Conservation (phyloP, 2,797 vertebrate genomes). For the Oreonectes daqikongensis region DNA sequence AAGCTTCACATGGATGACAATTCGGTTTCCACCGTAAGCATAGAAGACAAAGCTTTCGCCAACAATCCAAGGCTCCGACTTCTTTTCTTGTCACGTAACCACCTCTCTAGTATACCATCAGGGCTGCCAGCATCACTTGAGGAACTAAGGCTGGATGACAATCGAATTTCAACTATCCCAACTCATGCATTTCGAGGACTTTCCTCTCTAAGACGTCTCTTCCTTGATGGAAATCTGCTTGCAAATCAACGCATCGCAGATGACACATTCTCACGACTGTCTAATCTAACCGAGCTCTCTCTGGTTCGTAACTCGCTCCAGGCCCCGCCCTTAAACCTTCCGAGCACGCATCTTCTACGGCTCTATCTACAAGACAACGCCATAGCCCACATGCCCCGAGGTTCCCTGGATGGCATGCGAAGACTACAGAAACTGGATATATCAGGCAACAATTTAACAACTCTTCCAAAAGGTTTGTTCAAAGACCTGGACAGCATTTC, state of each 20-base stretch:
- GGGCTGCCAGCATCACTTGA: constrained; percentile 89
- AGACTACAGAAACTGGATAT: constrained; percentile 87
- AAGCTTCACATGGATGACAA: constrained; percentile 95
- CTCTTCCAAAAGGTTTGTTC: constrained; percentile 86
- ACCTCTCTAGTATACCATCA: constrained; percentile 91
- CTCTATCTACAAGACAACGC: constrained; percentile 93
- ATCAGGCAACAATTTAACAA: constrained; percentile 96
- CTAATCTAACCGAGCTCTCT: constrained; percentile 92
- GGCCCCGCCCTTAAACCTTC: constrained; percentile 88
- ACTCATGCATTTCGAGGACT: constrained; percentile 91
- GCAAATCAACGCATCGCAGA: constrained; percentile 95
- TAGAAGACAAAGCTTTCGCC: constrained; percentile 93
- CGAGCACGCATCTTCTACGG: constrained; percentile 82
- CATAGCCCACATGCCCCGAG: constrained; percentile 88
- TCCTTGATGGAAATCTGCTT: constrained; percentile 92
- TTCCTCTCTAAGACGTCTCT: constrained; percentile 84
- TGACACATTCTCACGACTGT: constrained; percentile 86
- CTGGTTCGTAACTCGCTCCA: constrained; percentile 88
- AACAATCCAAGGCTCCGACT: constrained; percentile 85
- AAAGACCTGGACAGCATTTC: constrained; percentile 87
- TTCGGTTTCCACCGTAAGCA: constrained; percentile 93
- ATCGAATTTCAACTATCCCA: constrained; percentile 93
- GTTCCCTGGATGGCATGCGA: constrained; percentile 84
- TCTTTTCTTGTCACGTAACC: constrained; percentile 92
- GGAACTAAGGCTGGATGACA: constrained; percentile 91